Evolutionary conservation across 2,888 invertebrate species (phyloP).

Genomic region (Dryomyza anilis): DNA sequence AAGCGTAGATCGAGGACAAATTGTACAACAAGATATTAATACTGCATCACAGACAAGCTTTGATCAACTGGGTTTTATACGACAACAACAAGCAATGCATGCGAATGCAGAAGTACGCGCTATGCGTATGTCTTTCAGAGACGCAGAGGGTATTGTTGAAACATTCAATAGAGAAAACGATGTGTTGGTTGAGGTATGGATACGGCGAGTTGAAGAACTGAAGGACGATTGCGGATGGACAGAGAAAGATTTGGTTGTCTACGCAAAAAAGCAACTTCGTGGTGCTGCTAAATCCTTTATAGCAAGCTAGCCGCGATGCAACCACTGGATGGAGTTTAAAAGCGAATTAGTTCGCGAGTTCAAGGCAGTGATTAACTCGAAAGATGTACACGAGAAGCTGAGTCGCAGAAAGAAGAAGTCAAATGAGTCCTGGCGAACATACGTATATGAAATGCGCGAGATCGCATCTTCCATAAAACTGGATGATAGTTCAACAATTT

Average conservation of each 20-base stretch:
- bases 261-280: too few species aligned
- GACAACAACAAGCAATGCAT: background rate
- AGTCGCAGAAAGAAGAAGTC: background rate
- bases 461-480: too few species aligned
- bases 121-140: too few species aligned
- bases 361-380: too few species aligned
- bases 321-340: background rate
- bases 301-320: background rate
- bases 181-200: background rate
- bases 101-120: background rate
- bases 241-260: too few species aligned
- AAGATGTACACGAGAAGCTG: too few species aligned
- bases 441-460: too few species aligned
- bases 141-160: background rate
- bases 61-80: too few species aligned
- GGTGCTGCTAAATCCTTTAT: too few species aligned
- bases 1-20: background rate
- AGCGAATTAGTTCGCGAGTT: too few species aligned
- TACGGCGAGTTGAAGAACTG: background rate
- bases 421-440: background rate
- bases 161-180: background rate
- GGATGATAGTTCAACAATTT: background rate
- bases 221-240: too few species aligned
- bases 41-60: too few species aligned
- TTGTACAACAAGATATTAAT: background rate